These are phyloP conservation scores for Atherinomorus stipes DNA, from an alignment of 2,113 vertebrate species.

Conservation along the genomic window DNA sequence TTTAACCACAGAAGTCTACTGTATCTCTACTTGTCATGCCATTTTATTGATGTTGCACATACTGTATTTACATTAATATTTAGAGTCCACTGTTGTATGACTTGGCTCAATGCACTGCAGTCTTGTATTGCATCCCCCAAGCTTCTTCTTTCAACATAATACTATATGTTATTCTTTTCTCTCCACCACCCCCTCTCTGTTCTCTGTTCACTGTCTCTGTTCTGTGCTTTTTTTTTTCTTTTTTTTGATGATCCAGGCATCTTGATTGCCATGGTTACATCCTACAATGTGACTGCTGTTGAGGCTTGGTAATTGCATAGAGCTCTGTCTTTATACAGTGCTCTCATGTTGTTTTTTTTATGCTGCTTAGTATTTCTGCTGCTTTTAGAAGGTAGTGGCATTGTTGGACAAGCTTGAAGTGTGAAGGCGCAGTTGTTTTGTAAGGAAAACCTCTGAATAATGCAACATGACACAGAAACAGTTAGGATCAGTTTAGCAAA, in stretches of 20 bases:
- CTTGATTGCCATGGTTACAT: constrained; percentile 63
- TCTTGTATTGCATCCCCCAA: constrained; percentile 30
- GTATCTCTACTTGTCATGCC: neutral
- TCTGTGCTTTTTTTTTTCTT: constrained; percentile 16
- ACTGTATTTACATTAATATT: neutral
- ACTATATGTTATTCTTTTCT: constrained; percentile 38
- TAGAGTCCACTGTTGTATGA: neutral
- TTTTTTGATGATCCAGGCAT: constrained; percentile 43
- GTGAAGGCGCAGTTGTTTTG: constrained; percentile 39
- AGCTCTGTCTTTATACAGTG: constrained; percentile 19
- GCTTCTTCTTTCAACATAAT: constrained; percentile 48
- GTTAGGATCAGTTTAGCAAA: constrained; percentile 66
- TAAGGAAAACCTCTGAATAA: constrained; percentile 55
- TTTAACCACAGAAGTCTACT: neutral
- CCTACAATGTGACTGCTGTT: constrained; percentile 41
- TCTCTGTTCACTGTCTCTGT: neutral
- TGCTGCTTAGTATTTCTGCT: constrained; percentile 11
- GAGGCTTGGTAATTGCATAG: constrained; percentile 30
- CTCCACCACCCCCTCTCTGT: constrained; percentile 43
- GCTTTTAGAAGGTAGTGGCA: neutral
- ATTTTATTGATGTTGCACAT: neutral
- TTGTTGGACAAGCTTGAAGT: constrained; percentile 37
- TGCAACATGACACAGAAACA: constrained; percentile 51
- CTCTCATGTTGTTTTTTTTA: neutral
- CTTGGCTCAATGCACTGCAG: neutral